These are phyloP conservation scores for Isotomurus palustris DNA, from an alignment of 2,888 invertebrate species.

Conservation along the genomic window DNA sequence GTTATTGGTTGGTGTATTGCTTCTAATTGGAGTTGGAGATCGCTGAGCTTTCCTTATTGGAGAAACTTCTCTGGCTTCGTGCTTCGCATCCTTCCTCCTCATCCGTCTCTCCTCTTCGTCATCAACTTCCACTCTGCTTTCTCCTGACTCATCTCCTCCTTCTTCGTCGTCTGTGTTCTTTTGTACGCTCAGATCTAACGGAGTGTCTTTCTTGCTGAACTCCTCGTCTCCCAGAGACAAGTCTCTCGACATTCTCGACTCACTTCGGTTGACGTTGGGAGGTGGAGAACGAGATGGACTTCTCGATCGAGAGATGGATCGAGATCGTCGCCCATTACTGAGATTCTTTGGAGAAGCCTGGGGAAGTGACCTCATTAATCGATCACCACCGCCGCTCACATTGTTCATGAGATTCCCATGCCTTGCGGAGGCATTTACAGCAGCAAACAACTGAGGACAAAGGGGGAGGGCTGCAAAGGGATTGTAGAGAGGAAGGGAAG, in stretches of 20 bases:
- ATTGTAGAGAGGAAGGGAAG: slow-evolving; percentile 43
- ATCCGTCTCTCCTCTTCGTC: background rate
- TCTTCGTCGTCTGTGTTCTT: slow-evolving; percentile 19
- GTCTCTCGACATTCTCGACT: slow-evolving; percentile 4
- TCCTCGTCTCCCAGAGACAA: slow-evolving; percentile 42
- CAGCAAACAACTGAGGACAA: slow-evolving; percentile 42
- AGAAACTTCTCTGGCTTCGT: too few species aligned
- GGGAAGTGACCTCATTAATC: slow-evolving; percentile 52
- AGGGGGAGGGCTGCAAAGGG: slow-evolving; percentile 42
- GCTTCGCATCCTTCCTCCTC: background rate
- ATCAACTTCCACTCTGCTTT: slow-evolving; percentile 2
- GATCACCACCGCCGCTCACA: slow-evolving; percentile 13
- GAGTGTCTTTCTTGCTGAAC: slow-evolving; percentile 26
- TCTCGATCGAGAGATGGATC: slow-evolving; percentile 19
- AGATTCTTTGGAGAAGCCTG: slow-evolving; percentile 30
- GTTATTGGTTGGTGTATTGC: slow-evolving; percentile 15
- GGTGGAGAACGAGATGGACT: slow-evolving; percentile 17
- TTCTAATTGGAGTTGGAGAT: slow-evolving; percentile 22
- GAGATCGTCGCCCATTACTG: slow-evolving; percentile 26
- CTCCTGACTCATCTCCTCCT: background rate
- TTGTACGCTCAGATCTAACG: slow-evolving; percentile 38
- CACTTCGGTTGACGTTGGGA: background rate
- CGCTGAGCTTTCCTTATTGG: slow-evolving; percentile 14
- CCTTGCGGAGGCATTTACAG: slow-evolving; percentile 14
- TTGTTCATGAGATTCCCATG: slow-evolving; percentile 10